Base-by-base conservation (phyloP, 2,797 vertebrate species). In the Meda fulgida region DNA sequence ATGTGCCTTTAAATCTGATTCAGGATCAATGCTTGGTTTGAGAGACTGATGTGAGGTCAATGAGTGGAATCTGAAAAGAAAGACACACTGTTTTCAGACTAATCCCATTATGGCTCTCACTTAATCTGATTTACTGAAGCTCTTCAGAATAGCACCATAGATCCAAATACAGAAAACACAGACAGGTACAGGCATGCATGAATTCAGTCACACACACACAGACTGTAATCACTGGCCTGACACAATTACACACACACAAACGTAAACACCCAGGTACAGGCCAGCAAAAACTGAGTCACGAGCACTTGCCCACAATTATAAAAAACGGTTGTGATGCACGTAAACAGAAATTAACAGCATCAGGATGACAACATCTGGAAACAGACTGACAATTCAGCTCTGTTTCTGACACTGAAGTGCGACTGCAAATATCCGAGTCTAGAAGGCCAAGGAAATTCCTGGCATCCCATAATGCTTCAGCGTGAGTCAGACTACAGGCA, bases 71-170 rank as follows among this genome's bases (percentile, higher is more conserved):
- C 78, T 78, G 66, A 38, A 51, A 46, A 65, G 46, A 66, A 51
- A 75, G 36, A 58, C 31, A 67, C 53, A 82, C 55, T 70, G n/a
- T 86, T 82, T 76, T 83, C 48, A 26, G 55, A 72, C 73, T 91
- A 90, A 91, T 90, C 85, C 76, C 78, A 80, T 93, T 90, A 88
- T 81, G 80, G 85, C 83, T 85, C 34, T 34, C 21, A 46, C 80
- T 80, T 86, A 89, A 92, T 89, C 88, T 91, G 90, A 91, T 91
- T 92, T 86, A 43, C 87, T 85, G 88, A 87, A 84, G 29, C 40
- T 73, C 53, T 78, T 84, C 46, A 70, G 73, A 91, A 89, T 60
- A 89, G 66, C 85, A 87, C 84, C 84, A 88, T 58, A 78, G 51
- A 89, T 78, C 78, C 69, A 43, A 86, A 85, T 66, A 83, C 75